These are phyloP conservation scores for Nanger granti DNA, from an alignment of 2,113 vertebrate genomes.

Conservation along the genomic window DNA sequence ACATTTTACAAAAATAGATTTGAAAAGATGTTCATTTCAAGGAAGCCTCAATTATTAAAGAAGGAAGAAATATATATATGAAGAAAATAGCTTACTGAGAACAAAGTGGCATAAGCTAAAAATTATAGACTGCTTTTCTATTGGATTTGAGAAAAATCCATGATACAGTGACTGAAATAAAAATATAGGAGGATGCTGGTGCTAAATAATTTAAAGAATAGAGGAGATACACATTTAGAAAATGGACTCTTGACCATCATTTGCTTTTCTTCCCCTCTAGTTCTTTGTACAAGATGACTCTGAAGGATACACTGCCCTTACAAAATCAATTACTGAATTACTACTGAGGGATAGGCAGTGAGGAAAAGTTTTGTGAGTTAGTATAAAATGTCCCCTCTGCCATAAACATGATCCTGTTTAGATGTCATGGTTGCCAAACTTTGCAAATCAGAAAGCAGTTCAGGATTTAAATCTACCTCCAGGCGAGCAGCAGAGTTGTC, in stretches of 20 bases:
- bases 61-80: not conserved
- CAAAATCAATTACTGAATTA: not conserved
- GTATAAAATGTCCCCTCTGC: not conserved
- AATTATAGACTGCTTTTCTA: not conserved
- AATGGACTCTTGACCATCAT: not conserved
- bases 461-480: not conserved
- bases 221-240: not conserved
- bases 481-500: not conserved
- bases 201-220: slow-evolving; percentile 7
- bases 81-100: not conserved
- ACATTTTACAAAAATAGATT: slow-evolving; percentile 21
- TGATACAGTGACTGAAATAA: not conserved
- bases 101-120: slow-evolving; percentile 24
- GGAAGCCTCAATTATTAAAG: slow-evolving; percentile 15
- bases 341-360: not conserved
- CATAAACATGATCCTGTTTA: not conserved
- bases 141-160: not conserved
- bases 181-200: not conserved
- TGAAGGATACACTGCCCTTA: not conserved
- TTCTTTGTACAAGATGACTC: not conserved
- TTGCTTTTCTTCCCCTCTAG: not conserved
- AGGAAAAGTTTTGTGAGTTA: not conserved
- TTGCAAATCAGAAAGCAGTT: not conserved
- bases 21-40: not conserved
- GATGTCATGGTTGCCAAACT: not conserved